Percentiles rank a stretch among this genome's conserved stretches.
Evolutionary conservation across 92 coral and sea anemone genomes (phyloP).

Genomic region (Parazoanthus darwini): DNA sequence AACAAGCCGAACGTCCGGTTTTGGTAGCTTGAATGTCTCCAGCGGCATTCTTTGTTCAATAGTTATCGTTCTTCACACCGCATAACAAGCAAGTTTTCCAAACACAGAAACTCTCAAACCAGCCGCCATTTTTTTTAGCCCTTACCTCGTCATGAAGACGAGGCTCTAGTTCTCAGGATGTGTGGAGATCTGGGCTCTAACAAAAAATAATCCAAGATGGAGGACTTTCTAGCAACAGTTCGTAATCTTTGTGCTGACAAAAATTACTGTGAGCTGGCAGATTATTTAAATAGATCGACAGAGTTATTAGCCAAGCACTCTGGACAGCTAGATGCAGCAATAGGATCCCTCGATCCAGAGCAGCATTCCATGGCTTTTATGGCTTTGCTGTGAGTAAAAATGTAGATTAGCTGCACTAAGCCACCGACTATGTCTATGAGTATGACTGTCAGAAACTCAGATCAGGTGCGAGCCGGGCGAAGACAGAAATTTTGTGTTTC

Average conservation of each 20-base stretch:
- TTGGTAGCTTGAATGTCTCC: conserved; percentile 67
- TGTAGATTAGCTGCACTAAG: no score
- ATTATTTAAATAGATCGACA: conserved; percentile 85
- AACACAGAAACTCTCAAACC: neutral
- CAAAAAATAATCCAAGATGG: conserved; percentile 72
- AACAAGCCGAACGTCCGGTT: conserved; percentile 83
- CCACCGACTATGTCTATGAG: no score
- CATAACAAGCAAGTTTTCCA: neutral
- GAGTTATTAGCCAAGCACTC: conserved; percentile 85
- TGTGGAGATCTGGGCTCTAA: conserved; percentile 29
- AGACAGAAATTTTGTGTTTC: no score
- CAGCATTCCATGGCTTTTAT: conserved; percentile 97
- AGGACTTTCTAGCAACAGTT: conserved; percentile 93
- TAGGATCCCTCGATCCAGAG: conserved; percentile 95
- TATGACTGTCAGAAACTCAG: no score
- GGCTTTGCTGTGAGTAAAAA: conserved; percentile 74
- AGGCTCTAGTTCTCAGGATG: neutral
- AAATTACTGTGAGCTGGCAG: conserved; percentile 85
- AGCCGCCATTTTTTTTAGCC: conserved; percentile 44
- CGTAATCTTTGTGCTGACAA: conserved; percentile 97
- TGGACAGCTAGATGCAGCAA: conserved; percentile 88
- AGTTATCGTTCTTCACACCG: neutral
- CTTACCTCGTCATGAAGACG: conserved; percentile 17
- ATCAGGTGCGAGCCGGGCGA: no score
- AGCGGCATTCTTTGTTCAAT: conserved; percentile 59